Conservation (phyloP, 2,888 invertebrate genomes). For the Limenitis camilla region DNA sequence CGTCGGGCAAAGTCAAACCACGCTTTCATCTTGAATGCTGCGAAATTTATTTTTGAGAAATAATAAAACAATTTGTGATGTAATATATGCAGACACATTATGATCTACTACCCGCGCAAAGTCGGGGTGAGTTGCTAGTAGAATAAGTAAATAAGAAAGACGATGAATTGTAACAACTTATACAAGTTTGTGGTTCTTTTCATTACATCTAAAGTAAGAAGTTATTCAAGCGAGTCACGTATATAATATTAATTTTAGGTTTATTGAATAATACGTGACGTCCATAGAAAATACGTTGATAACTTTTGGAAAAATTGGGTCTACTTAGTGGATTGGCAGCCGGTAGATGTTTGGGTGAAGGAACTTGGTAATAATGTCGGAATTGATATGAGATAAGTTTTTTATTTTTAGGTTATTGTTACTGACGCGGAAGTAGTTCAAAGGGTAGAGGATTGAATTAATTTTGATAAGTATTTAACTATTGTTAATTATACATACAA, state of each 20-base stretch:
- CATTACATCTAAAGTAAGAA: slow-evolving; percentile 50
- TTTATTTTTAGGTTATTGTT: no score
- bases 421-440: no score
- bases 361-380: slow-evolving; percentile 23
- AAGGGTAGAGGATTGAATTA: no score
- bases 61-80: no score
- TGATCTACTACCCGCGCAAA: no score
- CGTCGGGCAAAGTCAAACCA: no score
- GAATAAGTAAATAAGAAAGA: not conserved
- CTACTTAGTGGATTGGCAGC: slow-evolving; percentile 48
- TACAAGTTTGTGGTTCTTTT: slow-evolving; percentile 22
- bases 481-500: no score
- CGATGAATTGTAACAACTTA: not conserved
- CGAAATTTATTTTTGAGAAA: no score
- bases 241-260: slow-evolving; percentile 63
- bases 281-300: slow-evolving; percentile 43
- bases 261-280: slow-evolving; percentile 69
- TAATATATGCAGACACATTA: no score
- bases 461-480: no score
- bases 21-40: no score
- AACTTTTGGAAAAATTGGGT: slow-evolving; percentile 34
- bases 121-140: not conserved
- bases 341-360: slow-evolving; percentile 26
- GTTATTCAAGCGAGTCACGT: slow-evolving; percentile 50
- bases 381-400: no score